A percentile compares a stretch with the other conserved stretches of the same genome.
phyloP scores from a whole-genome alignment of 2,113 vertebrate species.

The Taurulus bubalis region DNA sequence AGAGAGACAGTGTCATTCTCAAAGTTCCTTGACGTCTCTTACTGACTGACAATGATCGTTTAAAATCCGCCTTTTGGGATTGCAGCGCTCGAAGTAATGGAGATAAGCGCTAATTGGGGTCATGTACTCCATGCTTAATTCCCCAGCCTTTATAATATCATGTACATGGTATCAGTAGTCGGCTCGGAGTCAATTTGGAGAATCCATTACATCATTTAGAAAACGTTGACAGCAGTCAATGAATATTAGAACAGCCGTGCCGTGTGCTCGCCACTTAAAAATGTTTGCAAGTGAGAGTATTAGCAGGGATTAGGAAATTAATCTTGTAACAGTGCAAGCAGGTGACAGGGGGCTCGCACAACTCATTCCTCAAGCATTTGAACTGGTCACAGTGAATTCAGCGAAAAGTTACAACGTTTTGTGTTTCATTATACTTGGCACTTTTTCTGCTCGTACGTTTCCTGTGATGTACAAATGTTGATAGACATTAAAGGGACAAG shows the following conservation, averaged over 20 bases:
- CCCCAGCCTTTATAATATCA: constrained; percentile 63
- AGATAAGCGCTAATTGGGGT: constrained; percentile 78
- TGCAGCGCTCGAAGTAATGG: constrained; percentile 53
- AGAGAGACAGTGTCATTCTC: constrained; percentile 55
- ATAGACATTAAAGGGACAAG: not conserved
- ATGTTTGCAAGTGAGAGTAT: constrained; percentile 64
- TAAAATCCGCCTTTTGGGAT: constrained; percentile 69
- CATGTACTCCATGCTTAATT: constrained; percentile 65
- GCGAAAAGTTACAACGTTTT: constrained; percentile 22
- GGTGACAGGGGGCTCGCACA: constrained; percentile 49
- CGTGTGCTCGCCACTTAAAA: constrained; percentile 38
- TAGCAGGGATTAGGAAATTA: constrained; percentile 68
- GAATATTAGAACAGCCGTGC: constrained; percentile 52
- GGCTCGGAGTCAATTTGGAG: constrained; percentile 59
- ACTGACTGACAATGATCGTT: constrained; percentile 70
- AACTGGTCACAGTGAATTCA: constrained; percentile 50
- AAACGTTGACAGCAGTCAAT: constrained; percentile 70
- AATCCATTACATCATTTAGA: constrained; percentile 67
- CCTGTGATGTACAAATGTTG: not conserved
- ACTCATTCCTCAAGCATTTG: constrained; percentile 30
- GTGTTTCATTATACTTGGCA: not conserved
- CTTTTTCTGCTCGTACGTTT: not conserved
- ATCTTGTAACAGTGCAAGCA: constrained; percentile 63
- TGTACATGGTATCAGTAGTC: constrained; percentile 54
- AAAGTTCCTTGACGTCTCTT: constrained; percentile 51